Evolutionary conservation across 2,797 vertebrate species (phyloP).

Genomic region (Centropyge bicolor): DNA sequence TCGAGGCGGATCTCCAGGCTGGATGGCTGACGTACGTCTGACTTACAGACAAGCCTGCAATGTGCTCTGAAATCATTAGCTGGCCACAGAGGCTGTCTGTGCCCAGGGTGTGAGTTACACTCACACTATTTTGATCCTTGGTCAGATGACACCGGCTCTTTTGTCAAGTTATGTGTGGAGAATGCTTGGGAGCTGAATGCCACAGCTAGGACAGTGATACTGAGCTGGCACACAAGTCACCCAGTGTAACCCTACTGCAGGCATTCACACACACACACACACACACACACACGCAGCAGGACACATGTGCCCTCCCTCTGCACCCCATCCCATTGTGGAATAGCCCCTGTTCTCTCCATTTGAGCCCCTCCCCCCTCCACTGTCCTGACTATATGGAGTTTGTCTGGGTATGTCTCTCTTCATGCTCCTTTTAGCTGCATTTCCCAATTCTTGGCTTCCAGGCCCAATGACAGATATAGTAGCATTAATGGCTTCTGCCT

Average conservation of each 20-base stretch:
- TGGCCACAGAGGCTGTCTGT: slow-evolving; percentile 77
- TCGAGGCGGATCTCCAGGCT: slow-evolving; percentile 70
- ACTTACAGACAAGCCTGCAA: slow-evolving; percentile 79
- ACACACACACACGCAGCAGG: slow-evolving; percentile 53
- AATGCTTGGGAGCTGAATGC: slow-evolving; percentile 83
- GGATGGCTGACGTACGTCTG: slow-evolving; percentile 77
- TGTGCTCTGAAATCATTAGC: slow-evolving; percentile 88
- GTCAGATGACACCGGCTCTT: slow-evolving; percentile 89
- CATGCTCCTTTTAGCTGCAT: slow-evolving; percentile 87
- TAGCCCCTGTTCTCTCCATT: slow-evolving; percentile 69
- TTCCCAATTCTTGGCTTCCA: slow-evolving; percentile 84
- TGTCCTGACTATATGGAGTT: slow-evolving; percentile 84
- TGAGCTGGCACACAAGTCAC: slow-evolving; percentile 73
- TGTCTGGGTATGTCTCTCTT: slow-evolving; percentile 86
- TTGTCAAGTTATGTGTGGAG: slow-evolving; percentile 87
- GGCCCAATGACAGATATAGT: slow-evolving; percentile 94
- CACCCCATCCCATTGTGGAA: slow-evolving; percentile 63
- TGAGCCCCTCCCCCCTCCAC: slow-evolving; percentile 77
- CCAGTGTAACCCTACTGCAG: slow-evolving; percentile 68
- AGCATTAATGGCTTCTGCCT: slow-evolving; percentile 88
- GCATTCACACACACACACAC: slow-evolving; percentile 37
- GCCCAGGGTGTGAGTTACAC: slow-evolving; percentile 84
- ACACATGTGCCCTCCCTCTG: slow-evolving; percentile 56
- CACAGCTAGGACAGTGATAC: slow-evolving; percentile 74
- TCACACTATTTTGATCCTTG: slow-evolving; percentile 88